Conservation (phyloP, 1,140 invertebrate species). For the Littorina saxatilis region DNA sequence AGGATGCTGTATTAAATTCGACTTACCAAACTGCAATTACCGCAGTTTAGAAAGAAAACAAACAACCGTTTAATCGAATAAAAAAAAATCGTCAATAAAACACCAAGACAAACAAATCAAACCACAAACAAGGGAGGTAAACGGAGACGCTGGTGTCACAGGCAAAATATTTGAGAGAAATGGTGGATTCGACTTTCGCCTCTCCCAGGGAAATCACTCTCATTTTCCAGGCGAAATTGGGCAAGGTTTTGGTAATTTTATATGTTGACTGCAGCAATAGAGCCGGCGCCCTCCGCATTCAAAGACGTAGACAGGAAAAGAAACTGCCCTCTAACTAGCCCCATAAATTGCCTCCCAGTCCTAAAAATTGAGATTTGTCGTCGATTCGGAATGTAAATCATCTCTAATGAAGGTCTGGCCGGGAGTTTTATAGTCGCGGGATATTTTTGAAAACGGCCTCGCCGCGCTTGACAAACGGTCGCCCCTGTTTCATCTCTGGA, state of each 20-base stretch:
- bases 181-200: too few relatives aligned
- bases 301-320: slow-evolving; percentile 15
- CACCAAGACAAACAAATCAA: too few relatives aligned
- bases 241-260: slow-evolving; percentile 23
- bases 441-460: not conserved
- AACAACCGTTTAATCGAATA: too few relatives aligned
- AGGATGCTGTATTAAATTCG: too few relatives aligned
- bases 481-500: not conserved
- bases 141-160: too few relatives aligned
- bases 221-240: slow-evolving; percentile 22
- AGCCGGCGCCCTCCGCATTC: not conserved
- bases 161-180: too few relatives aligned
- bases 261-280: slow-evolving; percentile 17
- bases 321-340: slow-evolving; percentile 19
- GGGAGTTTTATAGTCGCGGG: slow-evolving; percentile 14
- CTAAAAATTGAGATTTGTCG: slow-evolving; percentile 30
- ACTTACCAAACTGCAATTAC: too few relatives aligned
- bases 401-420: slow-evolving; percentile 20
- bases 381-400: slow-evolving; percentile 27
- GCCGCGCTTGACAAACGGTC: not conserved
- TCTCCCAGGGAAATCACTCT: slow-evolving; percentile 12
- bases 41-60: too few relatives aligned
- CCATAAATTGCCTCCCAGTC: slow-evolving; percentile 22
- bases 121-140: too few relatives aligned
- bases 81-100: too few relatives aligned